Evolutionary conservation across 1,140 invertebrate species (phyloP), one percentile per base, ranked within the genome.

Genomic region (Brachionus asplanchnoidis): DNA sequence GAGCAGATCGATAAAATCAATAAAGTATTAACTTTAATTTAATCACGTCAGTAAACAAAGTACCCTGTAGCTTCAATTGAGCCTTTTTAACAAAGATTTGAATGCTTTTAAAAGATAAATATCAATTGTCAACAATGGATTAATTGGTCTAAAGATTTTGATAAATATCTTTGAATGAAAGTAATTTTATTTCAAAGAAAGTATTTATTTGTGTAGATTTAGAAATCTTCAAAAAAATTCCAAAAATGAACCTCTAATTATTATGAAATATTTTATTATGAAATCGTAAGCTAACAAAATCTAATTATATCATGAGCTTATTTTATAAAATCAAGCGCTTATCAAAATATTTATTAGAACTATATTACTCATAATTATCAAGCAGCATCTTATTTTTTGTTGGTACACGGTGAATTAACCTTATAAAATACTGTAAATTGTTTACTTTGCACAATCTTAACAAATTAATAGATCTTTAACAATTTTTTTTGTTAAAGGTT

Each of bases 81-180:
- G 12, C 26, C 28, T 32, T 68, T 46, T 68, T 68, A 17, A 28
- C 32, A 23, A 14, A 32, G 32, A 68, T 12, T 23, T 68, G 28
- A 68, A 68, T 68, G 26, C 26, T 32, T 68, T 73, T 42, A 44
- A 73, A 73, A 73, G 36, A 44, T 42, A 73, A 73, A 73, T 73
- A 73, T 73, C 68, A 73, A n/a, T 73, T 73, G 40, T 44, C 68
- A 73, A 40, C 11, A 17, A 20, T 60, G 36, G 68, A 73, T 73
- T 73, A 73, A 73, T 73, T 42, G 32, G 40, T 20, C 32, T 42
- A 44, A 68, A 32, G 12, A 68, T 14, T 68, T 68, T 68, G 66
- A 68, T 12, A 68, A 68, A 68, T 68, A 40, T 23, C 26, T n/a
- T 32, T 32, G 32, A 68, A 68, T 28, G n/a, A 68, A 40, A 28